A percentile compares a stretch with the other conserved stretches of the same genome.
Conservation (phyloP, 2,113 vertebrate genomes). For the Chaetodon trifascialis region DNA sequence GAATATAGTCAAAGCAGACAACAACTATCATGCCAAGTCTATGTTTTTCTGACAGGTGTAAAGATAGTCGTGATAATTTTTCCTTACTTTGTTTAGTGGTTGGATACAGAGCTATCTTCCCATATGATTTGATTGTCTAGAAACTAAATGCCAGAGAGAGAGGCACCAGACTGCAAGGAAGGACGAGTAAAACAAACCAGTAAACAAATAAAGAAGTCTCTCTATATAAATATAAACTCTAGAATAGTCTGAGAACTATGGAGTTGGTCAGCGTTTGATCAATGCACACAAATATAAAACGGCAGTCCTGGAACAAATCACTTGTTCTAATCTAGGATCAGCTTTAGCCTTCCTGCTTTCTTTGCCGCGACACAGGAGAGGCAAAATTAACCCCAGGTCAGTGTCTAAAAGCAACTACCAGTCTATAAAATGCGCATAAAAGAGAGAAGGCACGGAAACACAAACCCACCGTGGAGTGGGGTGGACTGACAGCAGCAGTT, state of each 20-base stretch:
- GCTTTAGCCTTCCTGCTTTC: slow-evolving; percentile 32
- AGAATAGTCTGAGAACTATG: slow-evolving; percentile 64
- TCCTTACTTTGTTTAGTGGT: slow-evolving; percentile 47
- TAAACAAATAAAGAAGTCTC: slow-evolving; percentile 78
- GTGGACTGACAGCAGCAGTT: slow-evolving; percentile 68
- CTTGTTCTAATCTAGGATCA: slow-evolving; percentile 40
- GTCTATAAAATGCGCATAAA: slow-evolving; percentile 78
- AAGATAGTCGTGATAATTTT: slow-evolving; percentile 46
- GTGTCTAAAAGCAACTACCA: slow-evolving; percentile 63
- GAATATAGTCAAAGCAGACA: slow-evolving; percentile 71
- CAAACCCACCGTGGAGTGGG: slow-evolving; percentile 69
- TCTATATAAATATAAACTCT: slow-evolving; percentile 84
- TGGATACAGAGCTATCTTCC: slow-evolving; percentile 56
- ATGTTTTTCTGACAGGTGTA: slow-evolving; percentile 64
- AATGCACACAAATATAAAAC: slow-evolving; percentile 75
- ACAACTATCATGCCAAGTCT: slow-evolving; percentile 73
- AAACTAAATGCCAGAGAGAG: slow-evolving; percentile 75
- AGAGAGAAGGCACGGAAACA: slow-evolving; percentile 83
- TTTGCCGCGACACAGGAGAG: slow-evolving; percentile 37
- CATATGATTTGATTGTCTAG: slow-evolving; percentile 82
- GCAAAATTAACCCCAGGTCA: slow-evolving; percentile 50
- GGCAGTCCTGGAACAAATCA: slow-evolving; percentile 61
- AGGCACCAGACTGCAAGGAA: slow-evolving; percentile 80
- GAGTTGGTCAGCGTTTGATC: slow-evolving; percentile 65
- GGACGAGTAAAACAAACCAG: slow-evolving; percentile 59